Percentiles rank a stretch among this genome's conserved stretches.
phyloP scores from a whole-genome alignment of 1,140 invertebrate species.

The Neuroterus valhalla region DNA sequence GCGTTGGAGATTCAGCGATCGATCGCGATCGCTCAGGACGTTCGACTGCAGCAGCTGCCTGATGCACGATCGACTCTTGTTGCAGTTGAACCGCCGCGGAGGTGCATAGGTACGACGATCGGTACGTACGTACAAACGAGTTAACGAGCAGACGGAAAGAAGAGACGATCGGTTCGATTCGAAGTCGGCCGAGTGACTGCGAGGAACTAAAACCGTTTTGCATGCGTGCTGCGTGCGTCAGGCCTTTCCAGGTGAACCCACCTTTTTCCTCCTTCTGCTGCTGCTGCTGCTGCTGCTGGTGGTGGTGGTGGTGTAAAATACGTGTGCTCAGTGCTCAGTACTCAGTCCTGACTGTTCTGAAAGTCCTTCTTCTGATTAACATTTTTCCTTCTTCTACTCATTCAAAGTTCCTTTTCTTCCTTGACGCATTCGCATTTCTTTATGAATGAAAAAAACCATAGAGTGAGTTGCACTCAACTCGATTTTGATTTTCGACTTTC shows the following conservation, averaged over 20 bases:
- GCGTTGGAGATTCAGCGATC: constrained; percentile 28
- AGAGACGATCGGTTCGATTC: constrained; percentile 59
- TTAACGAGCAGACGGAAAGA: constrained; percentile 33
- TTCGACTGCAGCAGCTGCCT: constrained; percentile 18
- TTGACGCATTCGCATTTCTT: too few relatives aligned
- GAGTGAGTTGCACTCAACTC: too few relatives aligned
- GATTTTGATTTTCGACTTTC: too few relatives aligned
- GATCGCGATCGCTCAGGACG: neutral
- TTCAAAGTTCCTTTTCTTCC: constrained; percentile 32
- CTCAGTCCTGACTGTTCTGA: neutral
- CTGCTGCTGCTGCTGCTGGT: constrained; percentile 42
- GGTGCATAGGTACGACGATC: constrained; percentile 33
- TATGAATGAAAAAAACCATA: too few relatives aligned
- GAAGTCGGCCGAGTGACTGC: constrained; percentile 65
- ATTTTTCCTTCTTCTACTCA: neutral
- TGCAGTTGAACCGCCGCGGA: constrained; percentile 33
- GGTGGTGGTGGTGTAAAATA: too few relatives aligned
- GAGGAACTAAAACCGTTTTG: constrained; percentile 60
- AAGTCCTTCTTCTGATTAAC: neutral
- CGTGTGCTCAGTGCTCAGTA: constrained; percentile 32
- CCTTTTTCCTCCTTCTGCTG: constrained; percentile 43
- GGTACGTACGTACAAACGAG: constrained; percentile 43
- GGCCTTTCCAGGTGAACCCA: constrained; percentile 68
- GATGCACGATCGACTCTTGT: constrained; percentile 24
- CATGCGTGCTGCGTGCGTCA: constrained; percentile 46